phyloP scores from a whole-genome alignment of 2,113 vertebrate genomes.

The Probosciger aterrimus region DNA sequence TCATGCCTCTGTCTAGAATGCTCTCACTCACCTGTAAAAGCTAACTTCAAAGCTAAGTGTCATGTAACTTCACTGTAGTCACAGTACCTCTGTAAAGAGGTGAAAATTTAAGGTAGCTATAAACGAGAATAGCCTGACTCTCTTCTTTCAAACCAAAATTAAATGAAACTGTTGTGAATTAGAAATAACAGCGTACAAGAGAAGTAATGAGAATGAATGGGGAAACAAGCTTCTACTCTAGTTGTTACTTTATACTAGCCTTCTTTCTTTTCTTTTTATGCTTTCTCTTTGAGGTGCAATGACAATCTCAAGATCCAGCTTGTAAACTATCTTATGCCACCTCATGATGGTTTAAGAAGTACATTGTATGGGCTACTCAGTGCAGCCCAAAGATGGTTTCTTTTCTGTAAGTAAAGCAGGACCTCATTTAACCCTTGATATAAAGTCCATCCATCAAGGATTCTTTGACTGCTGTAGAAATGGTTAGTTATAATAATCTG shows the following conservation, averaged over 20 bases:
- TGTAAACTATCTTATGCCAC: background rate
- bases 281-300: background rate
- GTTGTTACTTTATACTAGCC: background rate
- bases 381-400: background rate
- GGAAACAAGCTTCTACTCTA: background rate
- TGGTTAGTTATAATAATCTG: background rate
- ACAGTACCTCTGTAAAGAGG: background rate
- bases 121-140: background rate
- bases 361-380: background rate
- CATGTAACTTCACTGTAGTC: background rate
- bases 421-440: background rate
- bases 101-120: background rate
- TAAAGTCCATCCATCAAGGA: background rate
- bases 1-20: background rate
- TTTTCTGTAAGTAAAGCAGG: background rate
- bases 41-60: background rate
- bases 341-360: background rate
- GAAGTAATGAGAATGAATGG: background rate
- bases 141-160: background rate
- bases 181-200: background rate
- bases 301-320: background rate
- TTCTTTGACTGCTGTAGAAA: background rate
- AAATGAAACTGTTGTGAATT: background rate
- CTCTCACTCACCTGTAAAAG: background rate
- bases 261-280: background rate